Evolutionary conservation across 2,888 invertebrate genomes (phyloP), one percentile per base, ranked within the genome.

Genomic region (Drosophila leonis): DNA sequence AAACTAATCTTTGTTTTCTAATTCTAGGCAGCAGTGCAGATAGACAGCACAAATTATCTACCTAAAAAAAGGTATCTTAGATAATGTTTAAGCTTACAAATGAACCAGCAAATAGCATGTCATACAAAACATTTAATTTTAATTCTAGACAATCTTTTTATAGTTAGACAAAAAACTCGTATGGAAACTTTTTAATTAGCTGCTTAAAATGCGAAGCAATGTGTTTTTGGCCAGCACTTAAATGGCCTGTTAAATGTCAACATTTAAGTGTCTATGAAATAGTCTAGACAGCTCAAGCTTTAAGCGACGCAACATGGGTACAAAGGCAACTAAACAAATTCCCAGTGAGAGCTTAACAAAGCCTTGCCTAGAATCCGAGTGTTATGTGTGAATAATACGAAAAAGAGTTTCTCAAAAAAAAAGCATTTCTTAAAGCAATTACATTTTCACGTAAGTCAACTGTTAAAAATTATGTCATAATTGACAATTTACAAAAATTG

Each of bases 161-260:
- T 12, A 6, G 2, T 24, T 29, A 18, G 1, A 12, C 29, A 12
- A n/a, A 49, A 49, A 33, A 37, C 24, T 18, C 20, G 65, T n/a
- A 37, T 52, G 24, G 29, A 51, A 51, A 37, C 37, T 52, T 63
- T 52, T 29, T 24, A 15, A 69, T n/a, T 31, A 29, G 20, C 57
- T 48, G 29, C 39, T 56, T 42, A 35, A 29, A 48, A 64, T 39
- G 20, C 39, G 64, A 15, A 20, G 27, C 46, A 41, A 48, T 33
- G 13, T n/a, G n/a, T 56, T 27, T 63, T 39, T 20, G n/a, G 46
- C 13, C 9, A 20, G 20, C 42, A 33, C 18, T 44, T 18, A 46
- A 44, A 39, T 41, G 15, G 48, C 6, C 39, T 33, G 20, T 29
- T 27, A 68, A 67, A 56, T 57, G 48, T 7, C 48, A 33, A 49